Evolutionary conservation across 2,113 vertebrate genomes (phyloP).

Genomic region (Fregata magnificens): DNA sequence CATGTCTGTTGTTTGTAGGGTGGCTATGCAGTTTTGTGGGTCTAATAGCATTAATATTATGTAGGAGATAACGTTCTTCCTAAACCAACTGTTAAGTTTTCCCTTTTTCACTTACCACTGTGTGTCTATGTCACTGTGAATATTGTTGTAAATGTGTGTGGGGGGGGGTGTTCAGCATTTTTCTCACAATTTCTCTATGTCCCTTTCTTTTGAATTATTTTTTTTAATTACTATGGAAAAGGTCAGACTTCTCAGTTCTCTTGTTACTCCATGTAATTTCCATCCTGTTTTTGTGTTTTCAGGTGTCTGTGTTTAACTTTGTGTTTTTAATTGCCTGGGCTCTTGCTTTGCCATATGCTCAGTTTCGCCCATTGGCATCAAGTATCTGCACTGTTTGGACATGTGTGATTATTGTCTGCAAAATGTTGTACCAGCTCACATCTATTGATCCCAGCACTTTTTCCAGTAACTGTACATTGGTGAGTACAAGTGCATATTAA

Average conservation of each 20-base stretch:
- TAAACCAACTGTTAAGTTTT: not conserved
- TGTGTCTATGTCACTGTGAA: not conserved
- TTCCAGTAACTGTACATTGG: slow-evolving; percentile 85
- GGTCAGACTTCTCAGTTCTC: not conserved
- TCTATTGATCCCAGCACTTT: slow-evolving; percentile 82
- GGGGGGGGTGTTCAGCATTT: not conserved
- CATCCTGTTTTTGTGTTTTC: slow-evolving; percentile 66
- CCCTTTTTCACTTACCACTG: not conserved
- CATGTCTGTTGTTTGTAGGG: not conserved
- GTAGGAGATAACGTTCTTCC: not conserved
- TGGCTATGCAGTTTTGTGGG: not conserved
- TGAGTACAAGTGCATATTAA: slow-evolving; percentile 65
- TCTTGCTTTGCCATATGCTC: slow-evolving; percentile 92
- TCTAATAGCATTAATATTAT: not conserved
- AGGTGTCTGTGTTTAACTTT: slow-evolving; percentile 92
- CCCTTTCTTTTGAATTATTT: not conserved
- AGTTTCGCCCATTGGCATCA: slow-evolving; percentile 91
- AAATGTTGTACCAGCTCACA: slow-evolving; percentile 97
- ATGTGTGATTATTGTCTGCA: slow-evolving; percentile 94
- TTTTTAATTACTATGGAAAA: not conserved
- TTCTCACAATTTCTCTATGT: not conserved
- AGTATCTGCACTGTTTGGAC: slow-evolving; percentile 97
- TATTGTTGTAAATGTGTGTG: not conserved
- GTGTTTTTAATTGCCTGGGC: slow-evolving; percentile 96
- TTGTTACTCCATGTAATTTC: not conserved